Percentiles rank a stretch among this genome's conserved stretches.
Evolutionary conservation across 2,888 invertebrate species (phyloP).

Genomic region (Tipula unca): DNA sequence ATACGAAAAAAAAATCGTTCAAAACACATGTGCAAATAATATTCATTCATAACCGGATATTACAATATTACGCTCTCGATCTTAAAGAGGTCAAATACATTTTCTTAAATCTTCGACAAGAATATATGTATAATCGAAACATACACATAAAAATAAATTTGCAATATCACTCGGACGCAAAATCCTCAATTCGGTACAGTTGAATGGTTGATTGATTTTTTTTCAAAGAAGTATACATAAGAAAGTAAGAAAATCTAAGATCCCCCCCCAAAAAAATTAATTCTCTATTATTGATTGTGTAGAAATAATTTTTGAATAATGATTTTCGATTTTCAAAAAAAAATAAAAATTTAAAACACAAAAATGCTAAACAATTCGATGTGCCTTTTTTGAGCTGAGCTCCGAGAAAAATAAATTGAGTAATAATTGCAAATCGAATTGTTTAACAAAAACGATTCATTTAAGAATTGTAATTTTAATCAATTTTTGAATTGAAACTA

Average conservation of each 20-base stretch:
- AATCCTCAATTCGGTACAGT: background rate
- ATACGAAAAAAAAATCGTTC: slow-evolving; percentile 17
- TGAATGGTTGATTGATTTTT: slow-evolving; percentile 3
- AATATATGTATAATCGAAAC: background rate
- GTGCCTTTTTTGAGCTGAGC: background rate
- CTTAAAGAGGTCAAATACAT: background rate
- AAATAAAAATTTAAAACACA: background rate
- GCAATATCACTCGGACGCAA: background rate
- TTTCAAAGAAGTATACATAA: background rate
- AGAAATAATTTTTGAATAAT: background rate
- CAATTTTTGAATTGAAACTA: background rate
- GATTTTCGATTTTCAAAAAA: background rate
- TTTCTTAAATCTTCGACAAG: background rate
- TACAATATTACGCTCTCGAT: background rate
- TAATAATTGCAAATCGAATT: slow-evolving; percentile 14
- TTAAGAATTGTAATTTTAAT: background rate
- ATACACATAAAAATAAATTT: background rate
- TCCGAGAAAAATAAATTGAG: background rate
- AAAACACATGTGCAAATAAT: background rate
- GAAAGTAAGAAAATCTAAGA: background rate
- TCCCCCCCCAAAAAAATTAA: background rate
- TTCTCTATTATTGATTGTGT: background rate
- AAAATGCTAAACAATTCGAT: background rate
- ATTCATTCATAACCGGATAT: background rate
- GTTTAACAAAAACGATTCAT: background rate